A percentile compares a stretch with the other conserved stretches of the same genome.
Conservation (phyloP, 1,140 invertebrate genomes). For the Tribolium madens region DNA sequence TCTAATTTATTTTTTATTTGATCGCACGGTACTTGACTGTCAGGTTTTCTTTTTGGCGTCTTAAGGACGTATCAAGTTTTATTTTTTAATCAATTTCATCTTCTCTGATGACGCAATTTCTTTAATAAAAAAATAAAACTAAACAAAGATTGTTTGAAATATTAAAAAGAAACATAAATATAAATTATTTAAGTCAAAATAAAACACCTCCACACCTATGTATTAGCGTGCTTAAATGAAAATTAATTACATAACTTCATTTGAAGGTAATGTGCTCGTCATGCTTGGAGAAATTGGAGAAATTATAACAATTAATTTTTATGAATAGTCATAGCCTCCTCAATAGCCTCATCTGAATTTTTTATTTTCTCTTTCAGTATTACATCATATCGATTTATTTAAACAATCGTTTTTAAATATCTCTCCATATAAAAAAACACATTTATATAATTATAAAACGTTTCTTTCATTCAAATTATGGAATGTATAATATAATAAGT, state of each 20-base stretch:
- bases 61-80: no score
- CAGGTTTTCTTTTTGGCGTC: no score
- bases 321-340: not conserved
- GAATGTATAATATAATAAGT: no score
- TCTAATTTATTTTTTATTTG: no score
- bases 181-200: not conserved
- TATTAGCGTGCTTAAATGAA: not conserved
- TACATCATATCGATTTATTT: not conserved
- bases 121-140: no score
- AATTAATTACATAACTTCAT: not conserved
- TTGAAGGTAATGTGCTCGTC: not conserved
- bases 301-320: not conserved
- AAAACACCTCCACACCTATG: not conserved
- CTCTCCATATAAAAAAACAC: not conserved
- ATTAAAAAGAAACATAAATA: no score
- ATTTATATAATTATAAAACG: not conserved
- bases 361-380: not conserved
- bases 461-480: not conserved
- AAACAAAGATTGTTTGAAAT: no score
- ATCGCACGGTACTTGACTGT: no score
- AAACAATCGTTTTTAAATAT: not conserved
- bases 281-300: slow-evolving; percentile 9
- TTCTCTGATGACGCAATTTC: no score
- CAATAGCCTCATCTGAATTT: not conserved
- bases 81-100: no score